Percentiles rank a stretch among this genome's conserved stretches.
These are phyloP conservation scores for Scomber japonicus DNA, from an alignment of 2,113 vertebrate genomes.

Conservation along the genomic window DNA sequence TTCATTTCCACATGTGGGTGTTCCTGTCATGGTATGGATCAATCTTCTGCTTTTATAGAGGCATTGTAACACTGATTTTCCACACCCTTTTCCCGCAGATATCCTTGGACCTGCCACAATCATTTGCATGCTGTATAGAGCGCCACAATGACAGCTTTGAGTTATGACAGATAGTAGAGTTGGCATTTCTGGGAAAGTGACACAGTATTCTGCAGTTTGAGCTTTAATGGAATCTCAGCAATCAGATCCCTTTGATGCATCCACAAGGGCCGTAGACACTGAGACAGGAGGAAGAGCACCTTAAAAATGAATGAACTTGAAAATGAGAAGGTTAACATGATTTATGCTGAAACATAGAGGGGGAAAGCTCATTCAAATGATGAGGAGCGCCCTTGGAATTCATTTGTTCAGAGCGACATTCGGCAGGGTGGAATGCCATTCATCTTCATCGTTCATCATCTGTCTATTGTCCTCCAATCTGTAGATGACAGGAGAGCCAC, in stretches of 20 bases:
- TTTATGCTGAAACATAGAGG: constrained; percentile 73
- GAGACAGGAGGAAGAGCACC: constrained; percentile 64
- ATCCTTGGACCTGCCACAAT: constrained; percentile 27
- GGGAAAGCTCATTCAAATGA: constrained; percentile 76
- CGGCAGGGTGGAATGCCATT: constrained; percentile 56
- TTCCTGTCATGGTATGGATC: constrained; percentile 39
- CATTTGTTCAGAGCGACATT: constrained; percentile 72
- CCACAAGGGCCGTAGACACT: constrained; percentile 45
- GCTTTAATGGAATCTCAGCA: constrained; percentile 73
- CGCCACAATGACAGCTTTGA: constrained; percentile 61
- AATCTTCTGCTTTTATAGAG: constrained; percentile 26
- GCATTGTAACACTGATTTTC: constrained; percentile 30
- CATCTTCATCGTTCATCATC: constrained; percentile 76
- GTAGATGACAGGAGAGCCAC: constrained; percentile 57
- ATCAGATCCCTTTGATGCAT: constrained; percentile 63
- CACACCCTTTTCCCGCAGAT: constrained; percentile 18
- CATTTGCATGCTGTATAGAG: constrained; percentile 60
- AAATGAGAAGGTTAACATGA: constrained; percentile 84
- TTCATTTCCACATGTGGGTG: constrained; percentile 38
- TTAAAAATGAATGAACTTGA: constrained; percentile 84
- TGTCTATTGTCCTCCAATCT: constrained; percentile 70
- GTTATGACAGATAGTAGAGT: constrained; percentile 60
- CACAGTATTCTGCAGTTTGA: constrained; percentile 65
- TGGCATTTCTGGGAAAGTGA: constrained; percentile 68
- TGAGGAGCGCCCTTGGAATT: constrained; percentile 73